Evolutionary conservation across 2,888 invertebrate species (phyloP), one percentile per base, ranked within the genome.

Genomic region (Linyphia triangularis): DNA sequence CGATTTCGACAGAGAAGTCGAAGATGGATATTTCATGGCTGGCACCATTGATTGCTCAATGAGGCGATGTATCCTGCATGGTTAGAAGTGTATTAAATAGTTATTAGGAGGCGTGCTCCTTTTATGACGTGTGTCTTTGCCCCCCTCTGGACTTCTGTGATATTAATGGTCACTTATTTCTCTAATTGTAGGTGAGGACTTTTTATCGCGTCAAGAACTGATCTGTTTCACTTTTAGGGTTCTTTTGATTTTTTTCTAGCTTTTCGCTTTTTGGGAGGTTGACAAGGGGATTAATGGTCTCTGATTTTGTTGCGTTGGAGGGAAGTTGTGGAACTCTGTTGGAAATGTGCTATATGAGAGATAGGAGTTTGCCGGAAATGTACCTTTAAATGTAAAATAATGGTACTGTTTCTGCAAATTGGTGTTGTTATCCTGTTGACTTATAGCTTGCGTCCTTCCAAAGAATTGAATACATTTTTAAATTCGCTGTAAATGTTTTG

Each of bases 41-140:
- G 19, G 78, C 70, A 57, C 78, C 85, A 85, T 85, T 85, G 85
- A 61, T 61, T 69, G 78, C 37, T 43, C 85, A 85, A 85, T 85
- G 85, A 85, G 57, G 61, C 85, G 79, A 37, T 37, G 24, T 24
- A 22, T 59, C 75, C 19, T 77, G 85, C 85, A 77, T 72, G 85
- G 78, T 85, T 79, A 79, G 78, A 70, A 37, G 85, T 79, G 78
- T 85, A 85, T 85, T 85, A 78, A 85, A 85, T 79, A 85, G 85
- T 85, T 85, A 85, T 85, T 85, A 85, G 69, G 70, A 67, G 85
- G 85, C 67, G 75, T 57, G 43, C 37, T 43, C 26, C 63, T 59
- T 43, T 72, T 43, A 57, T 22, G 79, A 65, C 57, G 69, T 57
- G 30, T 67, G 43, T 30, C 79, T 81, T 69, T 33, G 57, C 19